Percentiles rank a stretch among this genome's conserved stretches.
phyloP scores from a whole-genome alignment of 1,140 invertebrate species.

The Philotrypesis tridentata region DNA sequence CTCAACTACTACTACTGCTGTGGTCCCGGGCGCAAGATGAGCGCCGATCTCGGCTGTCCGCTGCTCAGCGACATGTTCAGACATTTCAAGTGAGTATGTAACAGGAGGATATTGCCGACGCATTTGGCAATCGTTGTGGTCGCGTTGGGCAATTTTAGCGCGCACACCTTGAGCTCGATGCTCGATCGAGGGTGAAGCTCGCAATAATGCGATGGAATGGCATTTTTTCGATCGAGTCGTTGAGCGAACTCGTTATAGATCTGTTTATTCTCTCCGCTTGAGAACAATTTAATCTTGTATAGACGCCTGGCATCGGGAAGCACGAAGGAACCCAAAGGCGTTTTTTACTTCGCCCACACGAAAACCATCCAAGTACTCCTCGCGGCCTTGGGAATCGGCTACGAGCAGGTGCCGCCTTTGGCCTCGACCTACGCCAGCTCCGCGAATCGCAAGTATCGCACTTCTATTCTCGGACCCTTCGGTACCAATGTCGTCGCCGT shows the following conservation, averaged over 20 bases:
- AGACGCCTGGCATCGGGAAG: slow-evolving; percentile 54
- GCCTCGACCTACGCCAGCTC: slow-evolving; percentile 80
- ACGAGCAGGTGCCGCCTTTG: slow-evolving; percentile 78
- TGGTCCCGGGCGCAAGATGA: slow-evolving; percentile 81
- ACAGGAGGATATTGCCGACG: not conserved
- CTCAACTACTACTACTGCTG: slow-evolving; percentile 85
- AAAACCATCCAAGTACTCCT: slow-evolving; percentile 78
- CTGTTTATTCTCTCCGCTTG: too few relatives aligned
- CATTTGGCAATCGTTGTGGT: too few relatives aligned
- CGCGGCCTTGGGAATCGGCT: slow-evolving; percentile 79
- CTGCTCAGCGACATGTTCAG: slow-evolving; percentile 83
- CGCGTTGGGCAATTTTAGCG: too few relatives aligned
- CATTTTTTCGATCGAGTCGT: not conserved
- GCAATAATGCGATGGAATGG: not conserved
- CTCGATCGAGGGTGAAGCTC: not conserved
- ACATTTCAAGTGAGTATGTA: slow-evolving; percentile 75
- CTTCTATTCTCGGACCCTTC: slow-evolving; percentile 83
- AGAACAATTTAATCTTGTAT: not conserved
- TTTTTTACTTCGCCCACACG: slow-evolving; percentile 85
- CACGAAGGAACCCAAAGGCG: slow-evolving; percentile 73
- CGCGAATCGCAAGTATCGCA: slow-evolving; percentile 80
- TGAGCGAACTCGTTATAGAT: too few relatives aligned
- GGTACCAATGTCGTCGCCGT: slow-evolving; percentile 85
- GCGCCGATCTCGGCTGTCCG: slow-evolving; percentile 82
- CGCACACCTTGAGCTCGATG: not conserved